phyloP scores from a whole-genome alignment of 1,140 invertebrate genomes.

The Myzus persicae region DNA sequence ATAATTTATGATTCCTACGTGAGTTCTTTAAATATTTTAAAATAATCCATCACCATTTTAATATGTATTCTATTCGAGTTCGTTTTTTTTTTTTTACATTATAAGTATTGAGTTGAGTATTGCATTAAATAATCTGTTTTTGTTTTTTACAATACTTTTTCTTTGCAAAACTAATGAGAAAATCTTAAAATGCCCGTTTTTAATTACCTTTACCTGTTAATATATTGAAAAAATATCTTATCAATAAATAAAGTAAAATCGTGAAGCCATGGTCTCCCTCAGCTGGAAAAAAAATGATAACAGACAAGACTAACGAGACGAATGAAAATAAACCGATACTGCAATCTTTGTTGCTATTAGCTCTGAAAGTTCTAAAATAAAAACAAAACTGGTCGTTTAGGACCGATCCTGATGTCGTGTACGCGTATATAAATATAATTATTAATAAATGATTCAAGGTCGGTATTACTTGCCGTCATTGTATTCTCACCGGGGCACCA shows the following conservation, averaged over 20 bases:
- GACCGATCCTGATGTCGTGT: neutral
- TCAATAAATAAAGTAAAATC: neutral
- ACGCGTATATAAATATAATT: neutral
- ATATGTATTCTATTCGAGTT: neutral
- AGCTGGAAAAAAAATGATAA: neutral
- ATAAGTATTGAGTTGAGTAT: too few species aligned
- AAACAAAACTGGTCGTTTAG: neutral
- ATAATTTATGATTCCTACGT: neutral
- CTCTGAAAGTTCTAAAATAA: neutral
- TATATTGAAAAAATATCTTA: neutral
- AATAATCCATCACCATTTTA: neutral
- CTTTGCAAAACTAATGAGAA: neutral
- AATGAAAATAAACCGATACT: neutral
- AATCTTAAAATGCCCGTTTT: neutral
- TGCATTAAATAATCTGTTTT: neutral
- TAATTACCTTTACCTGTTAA: too few species aligned
- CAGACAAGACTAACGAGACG: neutral
- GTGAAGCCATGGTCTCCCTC: neutral
- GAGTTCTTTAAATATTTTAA: neutral
- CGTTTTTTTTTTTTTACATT: neutral
- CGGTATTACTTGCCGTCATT: neutral
- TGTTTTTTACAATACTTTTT: neutral
- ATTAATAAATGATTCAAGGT: neutral
- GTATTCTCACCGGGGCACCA: neutral
- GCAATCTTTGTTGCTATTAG: neutral